Evolutionary conservation across 1,140 invertebrate species (phyloP), one percentile per base, ranked within the genome.

Genomic region (Agrypnia vestita): DNA sequence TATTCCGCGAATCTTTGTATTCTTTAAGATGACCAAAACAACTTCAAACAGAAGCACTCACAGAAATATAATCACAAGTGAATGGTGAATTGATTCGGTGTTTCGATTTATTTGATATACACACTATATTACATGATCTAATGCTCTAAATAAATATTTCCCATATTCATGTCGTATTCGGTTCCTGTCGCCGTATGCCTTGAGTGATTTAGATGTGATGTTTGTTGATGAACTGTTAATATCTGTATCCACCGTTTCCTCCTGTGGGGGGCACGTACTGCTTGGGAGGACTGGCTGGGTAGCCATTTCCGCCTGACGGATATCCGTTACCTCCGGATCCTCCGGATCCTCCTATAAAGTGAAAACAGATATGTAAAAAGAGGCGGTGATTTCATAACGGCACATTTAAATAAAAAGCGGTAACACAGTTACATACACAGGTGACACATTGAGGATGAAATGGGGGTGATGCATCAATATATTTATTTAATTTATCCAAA

Each of bases 191-290:
- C 61, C 10, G 13, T 64, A 35, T 4, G 17, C 55, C 13, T 12
- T 64, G 10, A 44, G 21, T 64, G 35, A 21, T 59, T 59, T 10
- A 0, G n/a, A 21, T 17, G 6, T 13, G 17, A 19, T 17, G 55
- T 59, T 59, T 59, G 17, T 3, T 43, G 25, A 13, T 64, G 10
- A 25, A 25, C 1, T 43, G 15, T 76, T 79, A 83, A 79, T 83
- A 83, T 74, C 82, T 78, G 64, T 83, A 83, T 61, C 82, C 82
- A 11, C 80, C 80, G 44, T 82, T 82, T 62, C 81, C 81, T 19
- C 53, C 71, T 8, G 51, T 10, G 35, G 82, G 82, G 67, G 82
- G 82, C 3, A 81, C 73, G 73, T 83, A 83, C 46, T 76, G 72
- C 47, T 79, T 83, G 13, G 82, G 79, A 9, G 43, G 15, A 12